Evolutionary conservation across 2,888 invertebrate genomes (phyloP).

Genomic region (Xiphydria camelus): DNA sequence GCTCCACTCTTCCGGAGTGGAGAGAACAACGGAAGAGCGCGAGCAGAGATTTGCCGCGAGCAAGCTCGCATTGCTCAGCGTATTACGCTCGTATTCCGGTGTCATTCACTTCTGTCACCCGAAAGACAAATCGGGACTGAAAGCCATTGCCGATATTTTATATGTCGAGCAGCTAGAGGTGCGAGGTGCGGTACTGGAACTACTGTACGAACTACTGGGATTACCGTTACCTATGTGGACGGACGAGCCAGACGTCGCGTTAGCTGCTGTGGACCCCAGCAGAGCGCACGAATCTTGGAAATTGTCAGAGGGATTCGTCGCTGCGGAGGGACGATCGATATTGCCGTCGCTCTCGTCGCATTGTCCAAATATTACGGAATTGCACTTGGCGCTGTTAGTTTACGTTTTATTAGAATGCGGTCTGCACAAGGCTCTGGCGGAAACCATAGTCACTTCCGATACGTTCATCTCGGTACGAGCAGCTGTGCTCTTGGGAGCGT

Average conservation of each 20-base stretch:
- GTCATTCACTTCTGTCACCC: constrained; percentile 86
- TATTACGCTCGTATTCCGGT: constrained; percentile 91
- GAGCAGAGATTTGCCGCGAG: constrained; percentile 85
- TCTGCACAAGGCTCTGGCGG: constrained; percentile 83
- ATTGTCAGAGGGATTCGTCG: constrained; percentile 92
- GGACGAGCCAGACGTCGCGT: constrained; percentile 85
- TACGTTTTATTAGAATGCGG: constrained; percentile 88
- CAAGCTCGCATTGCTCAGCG: constrained; percentile 79
- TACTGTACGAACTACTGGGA: constrained; percentile 87
- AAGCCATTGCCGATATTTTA: constrained; percentile 77
- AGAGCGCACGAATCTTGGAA: constrained; percentile 79
- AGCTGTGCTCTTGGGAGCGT: constrained; percentile 84
- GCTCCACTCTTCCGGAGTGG: constrained; percentile 64
- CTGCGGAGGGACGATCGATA: constrained; percentile 84
- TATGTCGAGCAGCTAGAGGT: constrained; percentile 88
- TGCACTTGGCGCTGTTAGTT: constrained; percentile 85
- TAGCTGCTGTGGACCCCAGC: constrained; percentile 82
- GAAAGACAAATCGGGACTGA: constrained; percentile 72
- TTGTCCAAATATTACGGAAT: constrained; percentile 88
- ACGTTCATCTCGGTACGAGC: constrained; percentile 89
- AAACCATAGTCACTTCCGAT: constrained; percentile 89
- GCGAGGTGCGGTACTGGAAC: constrained; percentile 88
- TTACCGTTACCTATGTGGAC: constrained; percentile 91
- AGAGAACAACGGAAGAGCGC: constrained; percentile 61
- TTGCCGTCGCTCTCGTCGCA: constrained; percentile 83